Evolutionary conservation across 2,797 vertebrate species (phyloP), one percentile per base, ranked within the genome.

Genomic region (Micromesistius poutassou): DNA sequence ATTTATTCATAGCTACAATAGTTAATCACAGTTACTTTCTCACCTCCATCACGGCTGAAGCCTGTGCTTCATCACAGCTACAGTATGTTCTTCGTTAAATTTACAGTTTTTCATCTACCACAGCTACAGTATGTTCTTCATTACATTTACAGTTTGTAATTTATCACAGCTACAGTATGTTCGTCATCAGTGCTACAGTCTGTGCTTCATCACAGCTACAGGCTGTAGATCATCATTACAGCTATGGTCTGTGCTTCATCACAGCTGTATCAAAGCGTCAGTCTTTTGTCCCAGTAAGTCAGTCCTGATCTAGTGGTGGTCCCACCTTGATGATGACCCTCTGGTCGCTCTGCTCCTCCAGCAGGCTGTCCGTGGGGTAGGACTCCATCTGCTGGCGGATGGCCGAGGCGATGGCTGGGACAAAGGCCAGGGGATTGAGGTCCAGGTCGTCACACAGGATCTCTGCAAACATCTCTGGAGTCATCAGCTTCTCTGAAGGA

Each of bases 331-430:
- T 98, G 86, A 99, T 99, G 83, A 99, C 97, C 22, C 98, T 95
- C 89, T 99, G 97, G 88, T 99, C 98, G 0, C 96, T 96, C 86
- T 99, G 97, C 86, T 99, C 98, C 10, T 99, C 98, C 30, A 99
- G 90, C 73, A 99, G 95, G 85, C 96, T 96, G 93, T 99, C 98
- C 0, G 95, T 97, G 4, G 97, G 97, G 84, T 98, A 98, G 0
- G 98, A 98, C 91, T 99, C 98, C 0, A 99, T 98, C 92, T 99
- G 98, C 87, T 99, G 97, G 38, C 98, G 96, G 76, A 99, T 98
- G 79, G 98, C 98, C 0, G 97, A 98, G 71, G 98, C 97, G 7
- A 99, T 98, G 38, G 98, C 97, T 1, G 97, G 97, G 36, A 99
- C 98, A 13, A 99, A 99, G 0, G 97, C 95, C 91, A 99, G 91